Evolutionary conservation across 2,888 invertebrate species (phyloP).

Genomic region (Dioctria rufipes): DNA sequence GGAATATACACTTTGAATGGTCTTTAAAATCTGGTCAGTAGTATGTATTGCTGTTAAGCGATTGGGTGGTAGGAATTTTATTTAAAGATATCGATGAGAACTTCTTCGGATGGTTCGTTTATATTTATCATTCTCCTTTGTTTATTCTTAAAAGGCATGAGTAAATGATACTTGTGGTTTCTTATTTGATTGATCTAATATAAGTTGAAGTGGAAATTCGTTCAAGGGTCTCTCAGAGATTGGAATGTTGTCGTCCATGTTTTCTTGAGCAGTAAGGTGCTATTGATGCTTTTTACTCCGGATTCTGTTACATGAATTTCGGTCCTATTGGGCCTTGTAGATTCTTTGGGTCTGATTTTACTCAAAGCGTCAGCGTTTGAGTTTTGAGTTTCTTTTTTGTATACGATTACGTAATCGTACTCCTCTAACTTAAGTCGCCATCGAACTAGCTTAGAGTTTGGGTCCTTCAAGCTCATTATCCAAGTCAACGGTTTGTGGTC

Average conservation of each 20-base stretch:
- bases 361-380: neutral
- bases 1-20: neutral
- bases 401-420: neutral
- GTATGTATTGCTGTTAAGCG: conserved; percentile 55
- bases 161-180: too few relatives aligned
- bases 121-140: conserved; percentile 5
- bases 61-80: conserved; percentile 52
- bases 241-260: conserved; percentile 51
- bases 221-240: conserved; percentile 58
- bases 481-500: conserved; percentile 67
- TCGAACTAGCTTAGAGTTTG: conserved; percentile 64
- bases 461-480: conserved; percentile 66
- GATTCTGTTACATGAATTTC: neutral
- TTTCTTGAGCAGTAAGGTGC: conserved; percentile 43
- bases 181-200: too few relatives aligned
- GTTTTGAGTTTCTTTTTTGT: conserved; percentile 45
- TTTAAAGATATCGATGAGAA: conserved; percentile 49
- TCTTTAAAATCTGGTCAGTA: conserved; percentile 43
- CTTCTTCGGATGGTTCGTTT: conserved; percentile 41
- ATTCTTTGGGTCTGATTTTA: neutral
- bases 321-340: neutral
- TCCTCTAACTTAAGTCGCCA: conserved; percentile 65
- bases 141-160: too few relatives aligned
- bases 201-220: conserved; percentile 58
- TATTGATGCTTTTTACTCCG: conserved; percentile 22